These are phyloP conservation scores for Pelodytes ibericus DNA, from an alignment of 2,797 vertebrate species.

Conservation along the genomic window DNA sequence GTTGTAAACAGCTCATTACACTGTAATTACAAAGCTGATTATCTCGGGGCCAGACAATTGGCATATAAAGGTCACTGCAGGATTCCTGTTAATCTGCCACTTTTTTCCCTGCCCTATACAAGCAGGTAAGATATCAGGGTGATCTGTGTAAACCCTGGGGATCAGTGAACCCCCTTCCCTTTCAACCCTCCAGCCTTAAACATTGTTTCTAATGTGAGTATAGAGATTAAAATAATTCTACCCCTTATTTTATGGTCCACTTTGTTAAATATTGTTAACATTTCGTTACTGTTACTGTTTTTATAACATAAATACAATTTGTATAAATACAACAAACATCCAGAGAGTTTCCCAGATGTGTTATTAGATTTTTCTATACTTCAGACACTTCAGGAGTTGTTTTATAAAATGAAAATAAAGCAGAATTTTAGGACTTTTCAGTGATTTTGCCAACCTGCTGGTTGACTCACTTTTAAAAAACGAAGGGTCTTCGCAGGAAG, in stretches of 20 bases:
- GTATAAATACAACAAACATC: background rate
- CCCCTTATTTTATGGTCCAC: background rate
- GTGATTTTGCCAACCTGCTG: background rate
- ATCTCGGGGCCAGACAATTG: conserved; percentile 51
- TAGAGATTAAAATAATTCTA: too few species aligned
- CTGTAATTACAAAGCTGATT: conserved; percentile 49
- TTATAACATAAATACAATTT: background rate
- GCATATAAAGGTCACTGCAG: conserved; percentile 50
- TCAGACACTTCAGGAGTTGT: background rate
- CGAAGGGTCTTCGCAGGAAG: background rate
- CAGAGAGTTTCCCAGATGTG: background rate
- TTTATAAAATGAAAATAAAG: background rate
- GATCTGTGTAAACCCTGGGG: too few species aligned
- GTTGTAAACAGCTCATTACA: conserved; percentile 49
- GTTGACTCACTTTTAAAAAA: background rate
- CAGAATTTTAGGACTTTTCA: background rate
- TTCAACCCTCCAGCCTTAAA: too few species aligned
- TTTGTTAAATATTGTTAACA: background rate
- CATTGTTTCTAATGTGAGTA: too few species aligned
- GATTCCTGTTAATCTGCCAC: conserved; percentile 46
- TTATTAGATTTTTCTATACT: background rate
- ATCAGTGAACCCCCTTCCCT: too few species aligned
- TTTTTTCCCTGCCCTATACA: too few species aligned
- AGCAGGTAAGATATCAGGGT: background rate
- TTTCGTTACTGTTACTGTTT: background rate